phyloP scores from a whole-genome alignment of 2,797 vertebrate genomes.

The Diplodus sargus region DNA sequence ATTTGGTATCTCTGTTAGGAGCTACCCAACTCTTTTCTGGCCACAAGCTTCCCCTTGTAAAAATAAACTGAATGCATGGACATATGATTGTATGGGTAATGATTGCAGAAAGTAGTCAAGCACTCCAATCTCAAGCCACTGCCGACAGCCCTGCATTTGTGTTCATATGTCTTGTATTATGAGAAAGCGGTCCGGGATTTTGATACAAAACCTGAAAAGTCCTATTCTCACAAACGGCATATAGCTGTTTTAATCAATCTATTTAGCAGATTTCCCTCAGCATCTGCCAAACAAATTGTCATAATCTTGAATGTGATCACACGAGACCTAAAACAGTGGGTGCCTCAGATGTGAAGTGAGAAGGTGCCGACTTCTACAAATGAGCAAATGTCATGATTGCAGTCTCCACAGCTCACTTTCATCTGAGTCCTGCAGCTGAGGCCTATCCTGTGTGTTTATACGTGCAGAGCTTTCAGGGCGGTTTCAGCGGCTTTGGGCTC shows the following conservation, averaged over 20 bases:
- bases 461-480: conserved; percentile 50
- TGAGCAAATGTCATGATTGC: conserved; percentile 39
- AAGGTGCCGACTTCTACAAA: conserved; percentile 48
- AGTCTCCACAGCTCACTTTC: conserved; percentile 23
- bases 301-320: conserved; percentile 12
- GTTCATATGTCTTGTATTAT: not conserved
- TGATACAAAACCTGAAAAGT: not conserved
- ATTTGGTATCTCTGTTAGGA: conserved; percentile 1
- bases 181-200: not conserved
- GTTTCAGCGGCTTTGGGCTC: conserved; percentile 70
- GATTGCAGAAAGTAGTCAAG: not conserved
- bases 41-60: not conserved
- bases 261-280: conserved; percentile 13
- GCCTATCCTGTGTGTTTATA: conserved; percentile 68
- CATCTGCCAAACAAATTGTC: conserved; percentile 8
- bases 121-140: not conserved
- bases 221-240: not conserved
- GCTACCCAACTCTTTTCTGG: conserved; percentile 3
- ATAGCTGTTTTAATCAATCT: not conserved
- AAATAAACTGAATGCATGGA: not conserved
- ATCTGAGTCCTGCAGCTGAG: conserved; percentile 44
- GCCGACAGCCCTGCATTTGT: conserved; percentile 1
- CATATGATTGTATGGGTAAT: not conserved
- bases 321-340: not conserved
- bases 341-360: conserved; percentile 19